Evolutionary conservation across 92 coral and sea anemone genomes (phyloP), one percentile per base, ranked within the genome.

Genomic region (Bergia sp.): DNA sequence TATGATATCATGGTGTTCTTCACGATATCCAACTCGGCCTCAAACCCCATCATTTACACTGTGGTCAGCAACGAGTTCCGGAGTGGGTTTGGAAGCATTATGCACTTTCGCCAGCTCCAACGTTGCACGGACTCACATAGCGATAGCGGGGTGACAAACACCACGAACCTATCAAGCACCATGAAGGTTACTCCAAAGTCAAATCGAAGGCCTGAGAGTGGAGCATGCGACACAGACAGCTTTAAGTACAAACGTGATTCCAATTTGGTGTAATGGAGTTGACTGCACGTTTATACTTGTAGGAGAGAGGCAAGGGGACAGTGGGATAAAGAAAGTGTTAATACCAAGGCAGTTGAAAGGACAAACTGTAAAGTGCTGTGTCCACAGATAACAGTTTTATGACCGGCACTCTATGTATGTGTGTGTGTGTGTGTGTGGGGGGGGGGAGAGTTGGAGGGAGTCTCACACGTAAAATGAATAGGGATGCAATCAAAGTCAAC

Each of bases 11-110:
- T 64, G 15, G 29, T 65, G 42, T 65, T 82, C 39, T 82, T 82
- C 76, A 82, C 76, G 38, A 82, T 82, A 41, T 40, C 77, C 39
- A 82, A 82, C 39, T 82, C 86, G 8, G 86, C 86, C 15, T 74
- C 86, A 5, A 82, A 82, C 77, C 86, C 86, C 0, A 65, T 82
- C 20, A 82, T 82, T 21, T 82, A 82, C 15, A 42, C 76, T 0
- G 45, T 67, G 37, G 86, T 82, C 53, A 82, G 86, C 41, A 82
- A 67, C 11, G 86, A 82, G 86, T 82, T 82, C 86, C 86, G 86
- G 9, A 65, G 12, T 6, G 85, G 85, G 50, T 58, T 81, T 65
- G 72, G 36, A 36, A 65, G 55, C 21, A 23, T 81, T 7, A 37
- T 58, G 15, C 69, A 16, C 23, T 42, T 81, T 13, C 66, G 67